These are phyloP conservation scores for Muscina levida DNA, from an alignment of 2,888 invertebrate genomes.

Conservation along the genomic window DNA sequence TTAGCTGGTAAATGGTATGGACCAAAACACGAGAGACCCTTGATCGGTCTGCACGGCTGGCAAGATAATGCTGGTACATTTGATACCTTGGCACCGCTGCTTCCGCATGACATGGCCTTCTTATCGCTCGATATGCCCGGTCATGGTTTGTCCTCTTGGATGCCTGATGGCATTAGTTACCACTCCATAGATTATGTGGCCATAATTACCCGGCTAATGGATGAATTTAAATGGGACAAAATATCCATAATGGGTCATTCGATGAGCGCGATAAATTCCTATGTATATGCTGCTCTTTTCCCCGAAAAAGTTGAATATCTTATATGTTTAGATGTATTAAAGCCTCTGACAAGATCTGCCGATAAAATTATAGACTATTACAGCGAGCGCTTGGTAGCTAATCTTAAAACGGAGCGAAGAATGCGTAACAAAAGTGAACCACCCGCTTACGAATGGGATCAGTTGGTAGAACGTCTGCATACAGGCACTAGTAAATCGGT, in stretches of 20 bases:
- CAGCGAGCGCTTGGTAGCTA: constrained; percentile 79
- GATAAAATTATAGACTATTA: constrained; percentile 71
- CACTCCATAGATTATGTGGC: constrained; percentile 79
- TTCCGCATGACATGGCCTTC: constrained; percentile 81
- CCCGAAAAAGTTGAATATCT: constrained; percentile 81
- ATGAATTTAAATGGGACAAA: constrained; percentile 86
- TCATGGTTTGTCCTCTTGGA: constrained; percentile 86
- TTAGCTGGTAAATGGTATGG: constrained; percentile 88
- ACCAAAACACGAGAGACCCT: constrained; percentile 83
- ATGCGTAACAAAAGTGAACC: constrained; percentile 80
- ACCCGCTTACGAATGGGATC: constrained; percentile 83
- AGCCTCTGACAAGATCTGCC: constrained; percentile 72
- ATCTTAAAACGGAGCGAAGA: constrained; percentile 79
- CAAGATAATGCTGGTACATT: constrained; percentile 83
- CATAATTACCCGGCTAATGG: constrained; percentile 82
- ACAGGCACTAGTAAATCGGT: constrained; percentile 82
- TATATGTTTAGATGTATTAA: constrained; percentile 75
- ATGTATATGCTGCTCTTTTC: constrained; percentile 83
- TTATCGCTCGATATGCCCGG: constrained; percentile 86
- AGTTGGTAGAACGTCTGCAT: constrained; percentile 83
- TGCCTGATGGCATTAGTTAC: constrained; percentile 83
- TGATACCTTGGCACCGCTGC: constrained; percentile 85
- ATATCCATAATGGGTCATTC: constrained; percentile 86
- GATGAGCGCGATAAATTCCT: constrained; percentile 84
- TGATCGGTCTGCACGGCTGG: constrained; percentile 86